phyloP scores from a whole-genome alignment of 2,113 vertebrate genomes.

The Gymnarchus niloticus region DNA sequence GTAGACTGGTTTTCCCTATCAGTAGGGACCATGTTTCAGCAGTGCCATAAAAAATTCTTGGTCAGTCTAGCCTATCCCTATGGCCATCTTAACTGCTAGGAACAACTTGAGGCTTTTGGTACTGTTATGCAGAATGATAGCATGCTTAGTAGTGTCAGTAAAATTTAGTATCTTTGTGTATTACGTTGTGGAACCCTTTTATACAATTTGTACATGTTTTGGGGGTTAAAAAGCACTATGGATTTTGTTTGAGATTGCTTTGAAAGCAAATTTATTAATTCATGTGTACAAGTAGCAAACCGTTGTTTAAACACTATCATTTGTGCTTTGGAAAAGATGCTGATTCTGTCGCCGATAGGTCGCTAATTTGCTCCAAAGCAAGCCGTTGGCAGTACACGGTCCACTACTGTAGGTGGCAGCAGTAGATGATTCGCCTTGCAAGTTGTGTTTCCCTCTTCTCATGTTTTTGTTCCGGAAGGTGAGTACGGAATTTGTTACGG shows the following conservation, averaged over 20 bases:
- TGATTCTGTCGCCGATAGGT: neutral
- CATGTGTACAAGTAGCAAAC: too few species aligned
- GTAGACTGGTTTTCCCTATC: neutral
- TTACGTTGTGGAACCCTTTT: neutral
- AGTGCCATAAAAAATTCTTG: neutral
- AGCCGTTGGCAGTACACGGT: neutral
- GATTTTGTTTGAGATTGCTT: neutral
- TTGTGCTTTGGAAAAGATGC: too few species aligned
- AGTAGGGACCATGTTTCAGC: neutral
- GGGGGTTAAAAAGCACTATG: neutral
- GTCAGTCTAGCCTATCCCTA: neutral
- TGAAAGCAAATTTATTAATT: neutral
- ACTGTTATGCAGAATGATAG: neutral
- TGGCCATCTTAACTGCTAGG: neutral
- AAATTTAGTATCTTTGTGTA: neutral
- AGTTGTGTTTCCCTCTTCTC: neutral
- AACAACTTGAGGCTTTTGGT: neutral
- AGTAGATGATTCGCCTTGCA: neutral
- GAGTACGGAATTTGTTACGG: neutral
- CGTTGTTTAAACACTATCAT: too few species aligned
- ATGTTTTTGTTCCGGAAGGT: neutral
- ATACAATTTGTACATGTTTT: neutral
- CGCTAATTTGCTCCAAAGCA: neutral
- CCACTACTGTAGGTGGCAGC: neutral
- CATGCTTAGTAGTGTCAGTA: neutral